A percentile compares a stretch with the other conserved stretches of the same genome.
phyloP scores from a whole-genome alignment of 2,797 vertebrate genomes.

The Falco concolor region DNA sequence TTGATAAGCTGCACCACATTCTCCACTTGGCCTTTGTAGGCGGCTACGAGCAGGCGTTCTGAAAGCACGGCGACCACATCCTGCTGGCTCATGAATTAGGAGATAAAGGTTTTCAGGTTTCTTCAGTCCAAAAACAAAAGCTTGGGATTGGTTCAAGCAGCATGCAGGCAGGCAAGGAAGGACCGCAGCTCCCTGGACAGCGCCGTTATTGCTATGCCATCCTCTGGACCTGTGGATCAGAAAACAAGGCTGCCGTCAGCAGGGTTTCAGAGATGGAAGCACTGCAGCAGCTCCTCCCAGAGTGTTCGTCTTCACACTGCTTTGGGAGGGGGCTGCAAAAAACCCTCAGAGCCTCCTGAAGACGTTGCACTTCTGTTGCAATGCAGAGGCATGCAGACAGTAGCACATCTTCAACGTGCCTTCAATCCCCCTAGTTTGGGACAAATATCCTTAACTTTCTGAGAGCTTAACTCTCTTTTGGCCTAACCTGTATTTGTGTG shows the following conservation, averaged over 20 bases:
- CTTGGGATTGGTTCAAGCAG: constrained; percentile 28
- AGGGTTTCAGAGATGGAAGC: neutral
- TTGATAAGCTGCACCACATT: constrained; percentile 99
- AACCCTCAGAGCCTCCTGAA: neutral
- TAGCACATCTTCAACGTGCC: neutral
- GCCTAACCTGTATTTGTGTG: neutral
- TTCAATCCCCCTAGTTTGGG: neutral
- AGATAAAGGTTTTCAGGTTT: constrained; percentile 72
- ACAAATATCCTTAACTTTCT: neutral
- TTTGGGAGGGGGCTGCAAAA: neutral
- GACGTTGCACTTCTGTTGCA: neutral
- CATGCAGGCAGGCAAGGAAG: neutral
- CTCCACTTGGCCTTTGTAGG: constrained; percentile 95
- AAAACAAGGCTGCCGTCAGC: constrained; percentile 67
- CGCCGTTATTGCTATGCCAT: constrained; percentile 71
- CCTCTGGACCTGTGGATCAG: constrained; percentile 70
- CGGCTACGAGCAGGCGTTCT: constrained; percentile 95
- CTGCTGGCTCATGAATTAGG: constrained; percentile 98
- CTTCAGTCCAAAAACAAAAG: constrained; percentile 63
- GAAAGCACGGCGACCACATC: constrained; percentile 94
- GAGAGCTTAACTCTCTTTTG: neutral
- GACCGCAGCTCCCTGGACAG: constrained; percentile 25
- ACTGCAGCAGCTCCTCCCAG: neutral
- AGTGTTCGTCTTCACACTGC: accelerated
- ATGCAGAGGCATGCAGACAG: neutral